Evolutionary conservation across 2,113 vertebrate species (phyloP).

Genomic region (Cercocebus atys): DNA sequence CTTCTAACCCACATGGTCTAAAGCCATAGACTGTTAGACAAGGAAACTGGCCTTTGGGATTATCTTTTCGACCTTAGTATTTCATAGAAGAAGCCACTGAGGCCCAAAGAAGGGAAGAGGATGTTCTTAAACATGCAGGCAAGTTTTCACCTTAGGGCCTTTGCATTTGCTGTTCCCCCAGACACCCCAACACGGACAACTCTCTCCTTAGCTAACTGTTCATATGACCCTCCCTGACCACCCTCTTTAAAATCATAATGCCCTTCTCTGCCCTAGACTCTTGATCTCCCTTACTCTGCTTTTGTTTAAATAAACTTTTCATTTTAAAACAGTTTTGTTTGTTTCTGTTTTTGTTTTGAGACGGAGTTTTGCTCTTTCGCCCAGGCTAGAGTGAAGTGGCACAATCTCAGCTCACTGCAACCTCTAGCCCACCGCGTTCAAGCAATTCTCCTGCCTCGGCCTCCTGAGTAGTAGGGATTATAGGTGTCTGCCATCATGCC

Average conservation of each 20-base stretch:
- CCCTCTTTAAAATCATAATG: neutral
- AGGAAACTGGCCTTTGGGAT: neutral
- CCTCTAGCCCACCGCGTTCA: no score
- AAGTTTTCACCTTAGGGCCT: neutral
- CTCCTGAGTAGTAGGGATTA: no score
- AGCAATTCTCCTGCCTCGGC: no score
- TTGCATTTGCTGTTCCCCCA: neutral
- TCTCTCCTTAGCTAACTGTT: neutral
- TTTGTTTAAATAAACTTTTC: neutral
- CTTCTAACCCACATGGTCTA: neutral
- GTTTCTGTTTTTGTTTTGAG: no score
- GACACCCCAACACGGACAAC: neutral
- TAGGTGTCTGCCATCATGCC: no score
- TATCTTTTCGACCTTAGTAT: neutral
- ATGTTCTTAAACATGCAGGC: neutral
- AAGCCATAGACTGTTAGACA: neutral
- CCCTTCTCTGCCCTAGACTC: neutral
- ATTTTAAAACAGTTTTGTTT: neutral
- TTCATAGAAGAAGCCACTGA: neutral
- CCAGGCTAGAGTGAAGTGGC: no score
- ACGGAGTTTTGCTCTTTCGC: no score
- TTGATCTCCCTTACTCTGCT: neutral
- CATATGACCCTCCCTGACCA: neutral
- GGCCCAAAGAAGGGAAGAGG: neutral
- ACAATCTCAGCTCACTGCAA: no score